Percentiles rank a stretch among this genome's conserved stretches.
Conservation (phyloP, 2,888 invertebrate species). For the Trichacis sp. region DNA sequence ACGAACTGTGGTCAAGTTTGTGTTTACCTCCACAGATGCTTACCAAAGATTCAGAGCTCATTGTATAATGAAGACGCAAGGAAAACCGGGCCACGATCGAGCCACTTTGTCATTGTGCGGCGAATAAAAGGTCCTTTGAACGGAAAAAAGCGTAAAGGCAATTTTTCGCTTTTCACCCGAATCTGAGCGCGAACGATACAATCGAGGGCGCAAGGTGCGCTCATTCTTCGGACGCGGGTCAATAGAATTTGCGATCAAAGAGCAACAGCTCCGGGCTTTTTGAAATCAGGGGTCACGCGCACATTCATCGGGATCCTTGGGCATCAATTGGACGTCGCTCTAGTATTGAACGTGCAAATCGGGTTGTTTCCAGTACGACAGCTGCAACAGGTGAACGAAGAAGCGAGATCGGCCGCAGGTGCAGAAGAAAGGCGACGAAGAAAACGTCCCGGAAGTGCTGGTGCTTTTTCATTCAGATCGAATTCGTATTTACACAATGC, state of each 20-base stretch:
- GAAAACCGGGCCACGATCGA: constrained; percentile 12
- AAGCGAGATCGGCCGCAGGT: constrained; percentile 54
- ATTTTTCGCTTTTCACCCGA: constrained; percentile 54
- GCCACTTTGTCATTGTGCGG: constrained; percentile 34
- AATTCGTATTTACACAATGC: constrained; percentile 13
- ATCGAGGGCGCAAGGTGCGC: constrained; percentile 42
- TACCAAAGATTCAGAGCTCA: neutral
- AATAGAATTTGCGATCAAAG: constrained; percentile 67
- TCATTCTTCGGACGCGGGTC: constrained; percentile 42
- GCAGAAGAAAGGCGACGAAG: constrained; percentile 36
- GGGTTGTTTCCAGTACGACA: constrained; percentile 61
- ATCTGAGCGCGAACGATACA: constrained; percentile 50
- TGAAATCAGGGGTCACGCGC: constrained; percentile 53
- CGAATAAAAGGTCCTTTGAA: constrained; percentile 15
- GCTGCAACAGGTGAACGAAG: constrained; percentile 67
- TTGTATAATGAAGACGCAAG: neutral
- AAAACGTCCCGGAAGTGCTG: constrained; percentile 20
- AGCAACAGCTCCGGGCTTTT: constrained; percentile 53
- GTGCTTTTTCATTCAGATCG: constrained; percentile 30
- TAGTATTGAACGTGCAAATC: constrained; percentile 65
- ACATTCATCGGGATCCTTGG: constrained; percentile 42
- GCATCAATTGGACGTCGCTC: constrained; percentile 62
- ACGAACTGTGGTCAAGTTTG: neutral
- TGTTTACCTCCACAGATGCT: constrained; percentile 1
- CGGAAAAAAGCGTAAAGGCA: constrained; percentile 45